Conservation (phyloP, 2,888 invertebrate genomes). For the Gastracanthus pulcherrimus region DNA sequence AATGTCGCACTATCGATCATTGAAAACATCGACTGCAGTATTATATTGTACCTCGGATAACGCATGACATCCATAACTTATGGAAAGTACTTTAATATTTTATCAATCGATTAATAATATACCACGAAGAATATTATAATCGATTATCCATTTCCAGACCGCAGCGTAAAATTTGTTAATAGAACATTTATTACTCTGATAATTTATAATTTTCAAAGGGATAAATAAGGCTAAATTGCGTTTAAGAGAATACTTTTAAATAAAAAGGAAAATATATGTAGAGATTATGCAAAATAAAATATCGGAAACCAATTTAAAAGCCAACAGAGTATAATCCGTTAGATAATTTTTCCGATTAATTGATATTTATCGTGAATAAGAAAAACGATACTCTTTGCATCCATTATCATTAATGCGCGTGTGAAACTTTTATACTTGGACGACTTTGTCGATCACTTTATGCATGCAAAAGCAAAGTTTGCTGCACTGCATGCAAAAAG, state of each 20-base stretch:
- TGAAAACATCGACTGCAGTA: background rate
- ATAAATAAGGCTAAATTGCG: too few relatives aligned
- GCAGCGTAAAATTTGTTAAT: background rate
- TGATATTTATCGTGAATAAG: too few relatives aligned
- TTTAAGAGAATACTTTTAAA: too few relatives aligned
- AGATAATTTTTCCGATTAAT: too few relatives aligned
- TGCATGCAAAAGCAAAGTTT: too few relatives aligned
- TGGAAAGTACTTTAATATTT: conserved; percentile 23
- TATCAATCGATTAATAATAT: conserved; percentile 25
- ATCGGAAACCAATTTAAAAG: too few relatives aligned
- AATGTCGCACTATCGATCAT: conserved; percentile 37
- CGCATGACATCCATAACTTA: background rate
- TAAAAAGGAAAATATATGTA: too few relatives aligned
- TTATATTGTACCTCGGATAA: background rate
- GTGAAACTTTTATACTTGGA: background rate
- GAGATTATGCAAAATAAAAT: too few relatives aligned
- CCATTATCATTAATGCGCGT: background rate
- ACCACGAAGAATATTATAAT: background rate
- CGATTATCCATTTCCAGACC: background rate
- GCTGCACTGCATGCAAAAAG: too few relatives aligned
- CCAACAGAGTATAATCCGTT: too few relatives aligned
- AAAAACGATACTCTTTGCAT: too few relatives aligned
- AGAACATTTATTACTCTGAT: background rate
- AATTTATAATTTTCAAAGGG: background rate
- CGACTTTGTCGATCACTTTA: background rate